Conservation (phyloP, 2,797 vertebrate species). For the Enteromius paludinosus region DNA sequence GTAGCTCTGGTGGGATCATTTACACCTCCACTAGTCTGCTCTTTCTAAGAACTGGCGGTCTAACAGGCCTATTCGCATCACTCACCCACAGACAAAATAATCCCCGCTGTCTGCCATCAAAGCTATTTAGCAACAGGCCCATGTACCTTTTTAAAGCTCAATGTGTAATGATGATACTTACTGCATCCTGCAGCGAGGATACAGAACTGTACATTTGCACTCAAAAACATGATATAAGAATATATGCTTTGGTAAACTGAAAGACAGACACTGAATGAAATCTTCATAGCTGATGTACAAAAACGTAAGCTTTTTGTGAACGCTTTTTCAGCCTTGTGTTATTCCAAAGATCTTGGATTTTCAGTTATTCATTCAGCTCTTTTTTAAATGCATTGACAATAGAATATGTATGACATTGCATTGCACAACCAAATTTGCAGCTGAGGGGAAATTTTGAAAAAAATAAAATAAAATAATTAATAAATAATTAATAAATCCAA, state of each 20-base stretch:
- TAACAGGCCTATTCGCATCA: constrained; percentile 9
- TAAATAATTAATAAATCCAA: no score
- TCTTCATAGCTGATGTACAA: not conserved
- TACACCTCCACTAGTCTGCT: not conserved
- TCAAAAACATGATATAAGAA: not conserved
- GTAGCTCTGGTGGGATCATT: not conserved
- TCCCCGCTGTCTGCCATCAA: not conserved
- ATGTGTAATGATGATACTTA: constrained; percentile 17
- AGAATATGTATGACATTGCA: no score
- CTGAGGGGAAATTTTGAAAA: no score
- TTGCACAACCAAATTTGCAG: no score
- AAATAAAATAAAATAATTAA: no score
- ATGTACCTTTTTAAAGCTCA: constrained; percentile 5
- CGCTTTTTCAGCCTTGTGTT: not conserved
- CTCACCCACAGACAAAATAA: constrained; percentile 29
- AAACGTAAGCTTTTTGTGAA: not conserved
- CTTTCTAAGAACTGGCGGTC: constrained; percentile 22
- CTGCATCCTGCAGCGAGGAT: not conserved
- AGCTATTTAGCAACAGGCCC: constrained; percentile 12
- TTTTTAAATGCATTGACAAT: not conserved
- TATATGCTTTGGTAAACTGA: not conserved
- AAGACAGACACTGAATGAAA: not conserved
- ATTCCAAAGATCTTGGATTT: not conserved
- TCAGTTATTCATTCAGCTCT: not conserved
- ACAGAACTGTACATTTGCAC: not conserved